Conservation (phyloP, 2,113 vertebrate species). For the Apus apus region DNA sequence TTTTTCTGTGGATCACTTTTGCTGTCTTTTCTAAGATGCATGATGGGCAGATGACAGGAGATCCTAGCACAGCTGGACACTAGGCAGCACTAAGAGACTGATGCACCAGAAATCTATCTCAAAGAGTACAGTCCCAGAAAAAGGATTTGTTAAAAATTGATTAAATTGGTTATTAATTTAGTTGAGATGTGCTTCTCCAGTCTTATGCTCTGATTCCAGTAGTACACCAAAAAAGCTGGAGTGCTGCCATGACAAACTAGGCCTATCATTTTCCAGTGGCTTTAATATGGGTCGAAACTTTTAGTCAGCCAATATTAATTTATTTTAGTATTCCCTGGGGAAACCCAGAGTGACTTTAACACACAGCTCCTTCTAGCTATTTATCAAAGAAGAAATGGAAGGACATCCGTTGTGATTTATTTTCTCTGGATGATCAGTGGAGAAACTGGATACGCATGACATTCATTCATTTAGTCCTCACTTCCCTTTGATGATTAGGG, state of each 20-base stretch:
- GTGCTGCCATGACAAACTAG: neutral
- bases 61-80: neutral
- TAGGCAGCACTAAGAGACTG: neutral
- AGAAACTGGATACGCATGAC: slow-evolving; percentile 58
- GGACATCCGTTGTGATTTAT: slow-evolving; percentile 60
- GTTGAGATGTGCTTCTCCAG: neutral
- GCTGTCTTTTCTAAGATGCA: neutral
- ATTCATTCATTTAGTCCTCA: slow-evolving; percentile 59
- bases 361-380: neutral
- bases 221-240: neutral
- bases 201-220: neutral
- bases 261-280: neutral
- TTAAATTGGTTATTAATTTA: neutral
- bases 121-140: neutral
- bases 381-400: slow-evolving; percentile 57
- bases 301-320: slow-evolving; percentile 18
- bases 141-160: neutral
- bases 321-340: slow-evolving; percentile 1
- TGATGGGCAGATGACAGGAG: neutral
- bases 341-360: neutral
- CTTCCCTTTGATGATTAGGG: slow-evolving; percentile 71
- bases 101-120: neutral
- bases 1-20: neutral
- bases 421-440: slow-evolving; percentile 51
- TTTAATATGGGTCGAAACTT: slow-evolving; percentile 16